Conservation (phyloP, 2,888 invertebrate species). For the Lycophotia porphyrea region DNA sequence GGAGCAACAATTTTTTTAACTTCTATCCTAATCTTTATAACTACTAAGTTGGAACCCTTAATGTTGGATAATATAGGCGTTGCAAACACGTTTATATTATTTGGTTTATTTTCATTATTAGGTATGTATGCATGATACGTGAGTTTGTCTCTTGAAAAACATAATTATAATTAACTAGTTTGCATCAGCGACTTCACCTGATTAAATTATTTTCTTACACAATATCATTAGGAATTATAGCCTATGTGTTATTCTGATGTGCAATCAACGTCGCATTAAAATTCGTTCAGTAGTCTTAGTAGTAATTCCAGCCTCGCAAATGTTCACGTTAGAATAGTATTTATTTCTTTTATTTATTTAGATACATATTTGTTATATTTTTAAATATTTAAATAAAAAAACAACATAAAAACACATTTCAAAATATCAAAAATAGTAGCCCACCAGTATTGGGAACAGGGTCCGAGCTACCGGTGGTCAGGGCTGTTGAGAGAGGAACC, state of each 20-base stretch:
- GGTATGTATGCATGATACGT: slow-evolving; percentile 66
- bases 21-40: slow-evolving; percentile 71
- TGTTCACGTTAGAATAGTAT: background rate
- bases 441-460: too few species aligned
- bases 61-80: slow-evolving; percentile 68
- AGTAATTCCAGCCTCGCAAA: background rate
- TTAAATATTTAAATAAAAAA: too few species aligned
- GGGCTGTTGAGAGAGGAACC: too few species aligned
- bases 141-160: background rate
- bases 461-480: too few species aligned
- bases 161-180: background rate
- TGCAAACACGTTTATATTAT: slow-evolving; percentile 64
- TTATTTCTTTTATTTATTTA: too few species aligned
- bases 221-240: background rate
- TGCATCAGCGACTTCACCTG: too few species aligned
- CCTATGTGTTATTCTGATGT: background rate
- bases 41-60: slow-evolving; percentile 69
- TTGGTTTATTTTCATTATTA: slow-evolving; percentile 72
- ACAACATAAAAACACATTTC: too few species aligned
- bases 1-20: slow-evolving; percentile 88
- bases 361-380: too few species aligned
- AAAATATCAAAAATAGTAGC: too few species aligned
- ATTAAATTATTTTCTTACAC: background rate
- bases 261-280: background rate
- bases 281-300: background rate